Conservation (phyloP, 2,888 invertebrate species). For the Choreutis nemorana region DNA sequence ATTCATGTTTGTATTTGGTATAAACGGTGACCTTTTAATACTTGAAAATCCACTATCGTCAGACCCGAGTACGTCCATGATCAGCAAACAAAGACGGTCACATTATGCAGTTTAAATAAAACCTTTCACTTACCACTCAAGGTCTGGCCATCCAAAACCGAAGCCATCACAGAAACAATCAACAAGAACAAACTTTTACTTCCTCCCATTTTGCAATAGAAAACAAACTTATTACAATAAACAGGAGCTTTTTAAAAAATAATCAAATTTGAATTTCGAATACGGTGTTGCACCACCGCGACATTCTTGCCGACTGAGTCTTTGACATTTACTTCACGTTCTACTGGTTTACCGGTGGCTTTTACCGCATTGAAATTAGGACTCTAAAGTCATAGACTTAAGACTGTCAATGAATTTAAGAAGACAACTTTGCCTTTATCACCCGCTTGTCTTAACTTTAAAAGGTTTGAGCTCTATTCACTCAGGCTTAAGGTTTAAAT, state of each 20-base stretch:
- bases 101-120: slow-evolving; percentile 12
- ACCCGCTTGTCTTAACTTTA: no score
- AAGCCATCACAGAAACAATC: slow-evolving; percentile 23
- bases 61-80: no score
- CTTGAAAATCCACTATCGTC: no score
- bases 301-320: slow-evolving; percentile 22
- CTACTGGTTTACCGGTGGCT: slow-evolving; percentile 16
- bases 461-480: no score
- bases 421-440: no score
- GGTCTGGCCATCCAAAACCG: slow-evolving; percentile 41
- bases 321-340: slow-evolving; percentile 30
- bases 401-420: no score
- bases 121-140: slow-evolving; percentile 59
- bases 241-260: slow-evolving; percentile 9
- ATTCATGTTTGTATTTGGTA: no score
- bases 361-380: slow-evolving; percentile 3
- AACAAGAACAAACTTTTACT: slow-evolving; percentile 25
- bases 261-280: slow-evolving; percentile 19
- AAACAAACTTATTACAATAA: slow-evolving; percentile 3
- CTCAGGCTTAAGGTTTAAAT: no score
- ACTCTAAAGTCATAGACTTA: no score
- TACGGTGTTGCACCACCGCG: slow-evolving; percentile 20
- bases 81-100: no score
- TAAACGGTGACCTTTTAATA: no score
- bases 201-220: slow-evolving; percentile 24